These are phyloP conservation scores for Metalampra italica DNA, from an alignment of 2,888 invertebrate species.

Conservation along the genomic window DNA sequence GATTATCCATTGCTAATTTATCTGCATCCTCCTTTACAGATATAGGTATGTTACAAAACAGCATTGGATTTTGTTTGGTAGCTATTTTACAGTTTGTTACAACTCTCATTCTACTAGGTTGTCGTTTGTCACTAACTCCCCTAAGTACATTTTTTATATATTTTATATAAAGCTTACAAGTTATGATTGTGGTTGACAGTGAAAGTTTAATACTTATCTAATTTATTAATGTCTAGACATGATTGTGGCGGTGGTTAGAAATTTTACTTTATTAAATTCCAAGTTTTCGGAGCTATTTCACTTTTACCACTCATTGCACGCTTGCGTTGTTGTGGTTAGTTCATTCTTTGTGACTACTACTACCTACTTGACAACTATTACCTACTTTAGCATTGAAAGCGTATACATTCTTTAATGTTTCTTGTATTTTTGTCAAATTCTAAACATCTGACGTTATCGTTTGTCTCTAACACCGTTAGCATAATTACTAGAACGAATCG, in stretches of 20 bases:
- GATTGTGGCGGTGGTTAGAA: neutral
- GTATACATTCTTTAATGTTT: no score
- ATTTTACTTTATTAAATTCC: neutral
- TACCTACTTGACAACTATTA: no score
- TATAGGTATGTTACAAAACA: neutral
- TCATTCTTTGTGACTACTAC: no score
- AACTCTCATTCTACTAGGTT: no score
- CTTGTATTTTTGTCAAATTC: neutral
- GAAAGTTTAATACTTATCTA: conserved; percentile 28
- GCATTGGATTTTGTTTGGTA: neutral
- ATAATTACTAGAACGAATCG: conserved; percentile 44
- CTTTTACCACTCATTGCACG: neutral
- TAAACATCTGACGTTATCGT: neutral
- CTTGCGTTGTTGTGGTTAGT: no score
- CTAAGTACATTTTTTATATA: conserved; percentile 22
- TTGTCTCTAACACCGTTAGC: conserved; percentile 6
- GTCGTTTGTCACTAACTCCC: no score
- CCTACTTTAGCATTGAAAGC: no score
- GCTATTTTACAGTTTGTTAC: no score
- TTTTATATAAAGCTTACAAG: conserved; percentile 33
- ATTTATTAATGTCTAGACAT: neutral
- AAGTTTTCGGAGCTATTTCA: neutral
- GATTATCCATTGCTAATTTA: conserved; percentile 37
- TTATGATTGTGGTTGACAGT: conserved; percentile 37
- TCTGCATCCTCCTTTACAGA: conserved; percentile 11